These are phyloP conservation scores for Meriones psammophilus DNA, from an alignment of 2,797 vertebrate genomes.

Conservation along the genomic window DNA sequence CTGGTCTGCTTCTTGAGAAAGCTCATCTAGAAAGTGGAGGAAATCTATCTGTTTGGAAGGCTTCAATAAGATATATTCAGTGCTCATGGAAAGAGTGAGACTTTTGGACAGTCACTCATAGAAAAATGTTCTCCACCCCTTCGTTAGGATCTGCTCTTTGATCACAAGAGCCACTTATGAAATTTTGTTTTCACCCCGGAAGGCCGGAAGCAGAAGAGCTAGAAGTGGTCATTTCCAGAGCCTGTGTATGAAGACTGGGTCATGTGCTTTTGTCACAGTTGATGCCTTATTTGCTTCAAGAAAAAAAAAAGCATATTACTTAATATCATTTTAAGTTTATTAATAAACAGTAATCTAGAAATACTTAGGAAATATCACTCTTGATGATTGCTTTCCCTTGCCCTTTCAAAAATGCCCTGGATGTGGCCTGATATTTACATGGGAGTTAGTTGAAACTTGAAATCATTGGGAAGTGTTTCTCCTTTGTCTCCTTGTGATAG, in stretches of 20 bases:
- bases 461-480: not conserved
- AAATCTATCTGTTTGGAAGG: not conserved
- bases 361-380: not conserved
- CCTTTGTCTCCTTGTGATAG: not conserved
- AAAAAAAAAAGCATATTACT: not conserved
- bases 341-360: not conserved
- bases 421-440: not conserved
- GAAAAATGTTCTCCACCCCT: not conserved
- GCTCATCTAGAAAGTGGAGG: not conserved
- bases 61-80: not conserved
- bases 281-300: slow-evolving; percentile 16
- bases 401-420: not conserved
- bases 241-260: not conserved
- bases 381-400: not conserved
- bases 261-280: not conserved
- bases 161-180: not conserved
- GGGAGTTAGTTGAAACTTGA: not conserved
- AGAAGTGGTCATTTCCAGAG: not conserved
- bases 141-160: not conserved
- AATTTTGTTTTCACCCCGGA: not conserved
- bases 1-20: not conserved
- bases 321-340: not conserved
- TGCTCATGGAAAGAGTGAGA: not conserved
- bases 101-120: slow-evolving; percentile 27
- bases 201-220: not conserved